Base-by-base conservation (phyloP, 92 coral and sea anemone species). In the Virgularia gustaviana region DNA sequence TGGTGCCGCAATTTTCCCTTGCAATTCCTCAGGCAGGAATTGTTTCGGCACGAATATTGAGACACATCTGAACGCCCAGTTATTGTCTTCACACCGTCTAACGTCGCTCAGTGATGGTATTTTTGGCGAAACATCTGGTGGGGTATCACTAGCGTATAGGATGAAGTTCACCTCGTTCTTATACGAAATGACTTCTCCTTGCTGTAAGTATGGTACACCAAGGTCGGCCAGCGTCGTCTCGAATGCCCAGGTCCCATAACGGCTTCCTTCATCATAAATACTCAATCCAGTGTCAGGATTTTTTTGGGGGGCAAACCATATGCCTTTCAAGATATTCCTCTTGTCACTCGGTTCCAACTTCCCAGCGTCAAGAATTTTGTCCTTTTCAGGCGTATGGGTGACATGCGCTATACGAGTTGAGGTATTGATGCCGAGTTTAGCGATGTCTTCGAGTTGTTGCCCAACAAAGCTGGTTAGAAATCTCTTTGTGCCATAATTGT, bases 101-200 rank as follows among this genome's bases (percentile, higher is more conserved):
- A 51, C 78, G 4, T 47, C 82, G n/a, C 16, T 53, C 52, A 18
- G 77, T 24, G 57, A 64, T 65, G 85, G 76, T 65, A 63, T 81
- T 76, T 56, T 76, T 43, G 65, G 76, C 36, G 52, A 32, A 51
- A 3, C 12, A 6, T 22, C 78, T 49, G 53, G 19, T 2, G 15
- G 44, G 6, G 63, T 55, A 18, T 75, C 81, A 34, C 16, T 73
- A 12, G 82, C 82, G 55, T 81, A 81, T 16, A 81, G 71, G 75
- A 81, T 81, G 47, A 76, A 81, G 77, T 82, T 82, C 25, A 82
- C 86, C 49, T 82, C 83, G 0, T 65, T 2, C 72, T 70, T 78
- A 78, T 82, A 82, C 65, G 78, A 77, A 18, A 82, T 83, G 60
- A 82, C 39, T 70, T 82, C 86, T 53, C 86, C 86, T 66, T 82